phyloP scores from a whole-genome alignment of 2,113 vertebrate species.

The Dromaius novaehollandiae region DNA sequence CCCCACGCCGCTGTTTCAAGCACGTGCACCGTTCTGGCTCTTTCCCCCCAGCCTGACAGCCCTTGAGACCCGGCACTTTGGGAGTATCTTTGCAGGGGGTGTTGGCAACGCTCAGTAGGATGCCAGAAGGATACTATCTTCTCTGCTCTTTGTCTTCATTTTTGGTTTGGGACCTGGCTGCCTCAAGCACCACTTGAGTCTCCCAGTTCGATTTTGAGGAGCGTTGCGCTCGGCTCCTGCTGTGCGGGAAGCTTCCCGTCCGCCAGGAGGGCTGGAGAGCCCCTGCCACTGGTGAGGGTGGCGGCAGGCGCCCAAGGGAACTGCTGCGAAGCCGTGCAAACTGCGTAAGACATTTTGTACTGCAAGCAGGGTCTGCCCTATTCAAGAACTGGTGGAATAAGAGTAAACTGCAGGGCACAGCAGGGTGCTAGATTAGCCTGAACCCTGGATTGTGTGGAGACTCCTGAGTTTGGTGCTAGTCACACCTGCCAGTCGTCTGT shows the following conservation, averaged over 20 bases:
- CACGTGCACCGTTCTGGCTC: fast-evolving
- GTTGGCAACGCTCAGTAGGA: fast-evolving
- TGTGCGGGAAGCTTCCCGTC: not conserved
- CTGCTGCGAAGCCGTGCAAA: not conserved
- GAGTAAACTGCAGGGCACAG: not conserved
- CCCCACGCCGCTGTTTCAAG: not conserved
- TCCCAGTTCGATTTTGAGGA: not conserved
- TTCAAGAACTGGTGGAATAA: not conserved
- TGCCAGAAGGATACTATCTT: not conserved
- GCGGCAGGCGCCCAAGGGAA: not conserved
- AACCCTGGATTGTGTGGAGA: not conserved
- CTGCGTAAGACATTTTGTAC: not conserved
- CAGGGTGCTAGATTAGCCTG: not conserved
- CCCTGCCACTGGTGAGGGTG: too few relatives aligned
- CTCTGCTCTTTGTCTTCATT: not conserved
- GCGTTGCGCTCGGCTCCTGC: not conserved
- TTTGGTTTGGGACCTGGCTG: not conserved
- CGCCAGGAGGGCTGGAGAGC: not conserved
- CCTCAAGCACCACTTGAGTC: not conserved
- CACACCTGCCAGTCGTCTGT: not conserved
- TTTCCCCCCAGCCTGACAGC: not conserved
- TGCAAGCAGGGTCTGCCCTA: not conserved
- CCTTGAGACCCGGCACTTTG: not conserved
- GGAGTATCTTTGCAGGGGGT: not conserved
- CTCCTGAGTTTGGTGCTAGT: not conserved